Base-by-base conservation (phyloP, 1,140 invertebrate species). In the Heliconius eleuchia region DNA sequence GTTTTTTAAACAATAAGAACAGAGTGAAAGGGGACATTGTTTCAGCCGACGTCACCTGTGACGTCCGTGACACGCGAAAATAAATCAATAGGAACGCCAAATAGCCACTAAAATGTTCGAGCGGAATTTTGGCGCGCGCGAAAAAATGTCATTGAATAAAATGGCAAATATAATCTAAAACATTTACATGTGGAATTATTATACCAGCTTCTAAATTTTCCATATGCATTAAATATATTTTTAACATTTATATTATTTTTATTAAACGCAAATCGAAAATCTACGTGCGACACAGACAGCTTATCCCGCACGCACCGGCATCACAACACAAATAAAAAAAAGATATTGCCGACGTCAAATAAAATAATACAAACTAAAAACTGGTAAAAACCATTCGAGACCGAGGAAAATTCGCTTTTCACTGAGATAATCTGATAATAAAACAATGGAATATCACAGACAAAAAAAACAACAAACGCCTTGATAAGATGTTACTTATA, bases 401-500 rank as follows among this genome's bases (percentile, higher is more conserved):
- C 71, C 57, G 46, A 57, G 52, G 77, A 66, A 71, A 42, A 74
- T 42, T 75, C 60, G 76, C 76, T 85, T 83, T 83, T 85, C 84
- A 71, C 80, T 57, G 19, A 74, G 73, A 74, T 66, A 75, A 50
- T 60, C 71, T 60, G 77, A 78, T 74, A 74, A 74, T 52, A 72
- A 66, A 72, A 77, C 76, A 77, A 77, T 77, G 27, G 27, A 52
- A 52, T 8, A 23, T 23, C 70, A 77, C 70, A 55, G 70, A 72
- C 42, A 34, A 50, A 74, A 74, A 73, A 73, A 73, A 71, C 46
- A 77, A 77, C 78, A 79, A 77, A 37, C 80, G 77, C 78, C 78
- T 74, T 79, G 84, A 84, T 87, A 87, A 90, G 77, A 78, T 78
- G 82, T 78, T 82, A 83, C 78, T 86, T 83, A 78, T 81, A 80